phyloP scores from a whole-genome alignment of 2,113 vertebrate species.

The Burhinus oedicnemus region DNA sequence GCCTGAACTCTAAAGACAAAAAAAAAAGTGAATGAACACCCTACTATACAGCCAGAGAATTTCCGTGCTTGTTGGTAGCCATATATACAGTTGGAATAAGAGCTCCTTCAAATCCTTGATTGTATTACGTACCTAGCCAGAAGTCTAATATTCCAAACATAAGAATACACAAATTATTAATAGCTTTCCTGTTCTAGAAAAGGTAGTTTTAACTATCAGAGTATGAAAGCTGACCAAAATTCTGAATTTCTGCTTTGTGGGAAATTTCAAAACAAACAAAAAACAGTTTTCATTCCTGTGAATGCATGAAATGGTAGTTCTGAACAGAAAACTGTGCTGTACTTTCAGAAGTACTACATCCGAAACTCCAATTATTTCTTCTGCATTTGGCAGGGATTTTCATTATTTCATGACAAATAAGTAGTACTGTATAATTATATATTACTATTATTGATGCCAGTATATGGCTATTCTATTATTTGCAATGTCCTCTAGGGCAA shows the following conservation, averaged over 20 bases:
- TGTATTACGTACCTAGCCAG: neutral
- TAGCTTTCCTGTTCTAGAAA: neutral
- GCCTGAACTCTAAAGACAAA: neutral
- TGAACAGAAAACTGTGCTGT: neutral
- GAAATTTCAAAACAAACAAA: neutral
- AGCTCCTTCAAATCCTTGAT: neutral
- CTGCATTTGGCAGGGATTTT: neutral
- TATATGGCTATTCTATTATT: constrained; percentile 23
- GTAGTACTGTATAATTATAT: constrained; percentile 13
- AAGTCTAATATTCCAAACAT: neutral
- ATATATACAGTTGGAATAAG: neutral
- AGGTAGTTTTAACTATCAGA: neutral
- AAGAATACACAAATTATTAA: neutral
- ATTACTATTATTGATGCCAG: neutral
- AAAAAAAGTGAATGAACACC: neutral
- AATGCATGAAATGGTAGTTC: neutral
- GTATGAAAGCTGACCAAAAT: neutral
- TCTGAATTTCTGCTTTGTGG: neutral
- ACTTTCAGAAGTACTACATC: neutral
- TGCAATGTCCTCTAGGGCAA: neutral
- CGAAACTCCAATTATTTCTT: constrained; percentile 35
- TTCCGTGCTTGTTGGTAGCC: neutral
- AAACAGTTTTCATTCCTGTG: neutral
- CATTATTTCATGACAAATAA: constrained; percentile 17
- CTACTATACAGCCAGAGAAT: neutral